Evolutionary conservation across 2,113 vertebrate genomes (phyloP).

Genomic region (Todiramphus chloris): DNA sequence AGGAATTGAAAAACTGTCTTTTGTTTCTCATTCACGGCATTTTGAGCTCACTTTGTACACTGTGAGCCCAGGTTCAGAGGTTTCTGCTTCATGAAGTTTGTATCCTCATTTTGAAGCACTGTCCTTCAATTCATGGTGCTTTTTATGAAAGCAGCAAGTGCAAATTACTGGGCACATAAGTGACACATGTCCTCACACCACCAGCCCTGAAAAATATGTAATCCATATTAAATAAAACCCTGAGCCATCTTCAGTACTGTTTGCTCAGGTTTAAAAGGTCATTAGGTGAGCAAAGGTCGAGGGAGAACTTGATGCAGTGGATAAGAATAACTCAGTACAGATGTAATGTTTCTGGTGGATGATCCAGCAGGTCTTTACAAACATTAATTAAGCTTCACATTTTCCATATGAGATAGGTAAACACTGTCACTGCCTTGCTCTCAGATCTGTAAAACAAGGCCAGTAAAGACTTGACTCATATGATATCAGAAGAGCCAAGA

Average conservation of each 20-base stretch:
- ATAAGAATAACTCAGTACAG: neutral
- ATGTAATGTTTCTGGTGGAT: conserved; percentile 23
- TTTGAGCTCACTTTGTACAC: neutral
- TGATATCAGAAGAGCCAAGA: conserved; percentile 26
- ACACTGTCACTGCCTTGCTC: neutral
- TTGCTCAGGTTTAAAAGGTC: neutral
- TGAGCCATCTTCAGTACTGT: neutral
- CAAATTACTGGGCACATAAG: neutral
- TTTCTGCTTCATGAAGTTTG: neutral
- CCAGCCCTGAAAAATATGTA: neutral
- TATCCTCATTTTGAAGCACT: neutral
- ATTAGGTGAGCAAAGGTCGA: conserved; percentile 15
- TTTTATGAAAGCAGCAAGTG: neutral
- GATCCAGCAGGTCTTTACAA: conserved; percentile 20
- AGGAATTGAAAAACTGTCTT: neutral
- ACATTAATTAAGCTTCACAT: conserved; percentile 42
- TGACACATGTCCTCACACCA: neutral
- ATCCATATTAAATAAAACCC: neutral
- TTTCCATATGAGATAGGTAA: conserved; percentile 40
- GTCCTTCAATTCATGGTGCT: neutral
- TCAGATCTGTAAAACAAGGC: conserved; percentile 21
- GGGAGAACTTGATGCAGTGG: neutral
- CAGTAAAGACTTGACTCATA: conserved; percentile 34
- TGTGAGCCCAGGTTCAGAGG: neutral
- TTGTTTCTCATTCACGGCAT: neutral